Evolutionary conservation across 2,888 invertebrate genomes (phyloP), one percentile per base, ranked within the genome.

Genomic region (Epirrita christyi): DNA sequence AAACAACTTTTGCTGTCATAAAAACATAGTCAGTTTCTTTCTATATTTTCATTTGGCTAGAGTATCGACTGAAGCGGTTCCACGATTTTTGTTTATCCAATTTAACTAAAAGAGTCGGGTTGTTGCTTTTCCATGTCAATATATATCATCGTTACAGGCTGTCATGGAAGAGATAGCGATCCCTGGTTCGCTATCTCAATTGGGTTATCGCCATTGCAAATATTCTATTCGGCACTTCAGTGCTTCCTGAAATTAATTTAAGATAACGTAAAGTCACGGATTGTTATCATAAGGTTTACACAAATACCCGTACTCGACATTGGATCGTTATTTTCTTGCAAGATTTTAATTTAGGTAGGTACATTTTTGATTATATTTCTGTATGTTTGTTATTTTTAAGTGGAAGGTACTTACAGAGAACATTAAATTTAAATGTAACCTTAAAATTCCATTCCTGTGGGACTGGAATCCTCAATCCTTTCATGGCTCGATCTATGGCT

Each of bases 1-100:
- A 72, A 80, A 73, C 70, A 75, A 78, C 68, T 72, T 72, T 69
- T 61, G 72, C 72, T 77, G 75, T 78, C 78, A 78, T 81, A 81
- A 80, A 80, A 81, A 77, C 72, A 69, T 68, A 75, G 76, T 65
- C 71, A 70, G 70, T 71, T 70, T 65, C 60, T 67, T 55, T 65
- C 41, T 66, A 61, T 67, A 54, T 60, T 58, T 68, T 64, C 59
- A 56, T 64, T 57, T 62, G 56, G 45, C 29, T 56, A 50, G 37
- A 58, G 47, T 52, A 58, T 56, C 54, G 59, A 65, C 61, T 55
- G 66, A 64, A 60, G 44, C 40, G 40, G 40, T 29, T 47, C 49
- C 47, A 36, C 48, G 49, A 63, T 62, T 64, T 67, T 64, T 71
- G 59, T 68, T 72, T 68, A 59, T 62, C 59, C 55, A 64, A 61